Conservation (phyloP, 2,888 invertebrate species). For the Agriopis aurantiaria region DNA sequence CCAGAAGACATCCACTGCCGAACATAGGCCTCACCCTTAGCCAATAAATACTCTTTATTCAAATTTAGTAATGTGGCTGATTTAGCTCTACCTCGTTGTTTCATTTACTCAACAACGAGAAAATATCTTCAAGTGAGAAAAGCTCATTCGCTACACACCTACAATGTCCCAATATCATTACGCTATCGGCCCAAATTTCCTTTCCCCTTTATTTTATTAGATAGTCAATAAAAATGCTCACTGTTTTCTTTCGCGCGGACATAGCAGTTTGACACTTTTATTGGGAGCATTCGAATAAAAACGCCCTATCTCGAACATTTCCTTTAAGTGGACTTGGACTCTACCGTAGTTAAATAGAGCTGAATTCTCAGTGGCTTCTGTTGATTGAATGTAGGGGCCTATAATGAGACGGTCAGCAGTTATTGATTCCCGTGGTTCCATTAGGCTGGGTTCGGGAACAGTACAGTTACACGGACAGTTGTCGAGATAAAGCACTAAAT, state of each 20-base stretch:
- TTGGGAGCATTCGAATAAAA: conserved; percentile 36
- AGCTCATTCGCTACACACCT: conserved; percentile 25
- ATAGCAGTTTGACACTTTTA: conserved; percentile 55
- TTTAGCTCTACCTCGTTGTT: not conserved
- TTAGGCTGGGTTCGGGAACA: conserved; percentile 46
- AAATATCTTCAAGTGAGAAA: conserved; percentile 13
- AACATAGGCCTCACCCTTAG: too few species aligned
- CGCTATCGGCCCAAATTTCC: conserved; percentile 39
- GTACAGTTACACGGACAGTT: conserved; percentile 16
- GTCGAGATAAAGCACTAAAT: not conserved
- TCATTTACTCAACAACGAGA: not conserved
- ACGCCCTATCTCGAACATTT: conserved; percentile 31
- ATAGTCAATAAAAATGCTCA: conserved; percentile 73
- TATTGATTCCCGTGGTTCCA: conserved; percentile 77
- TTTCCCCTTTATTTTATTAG: conserved; percentile 69
- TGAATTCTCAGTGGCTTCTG: conserved; percentile 47
- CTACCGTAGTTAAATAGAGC: conserved; percentile 46
- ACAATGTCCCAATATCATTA: conserved; percentile 37
- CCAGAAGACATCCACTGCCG: too few species aligned
- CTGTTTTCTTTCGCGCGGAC: conserved; percentile 70
- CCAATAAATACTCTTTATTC: too few species aligned
- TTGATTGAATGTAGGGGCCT: conserved; percentile 76
- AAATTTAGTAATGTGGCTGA: not conserved
- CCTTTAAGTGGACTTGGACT: conserved; percentile 15
- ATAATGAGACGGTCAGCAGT: conserved; percentile 84